Conservation (phyloP, 1,140 invertebrate genomes). For the Megalopta genalis region DNA sequence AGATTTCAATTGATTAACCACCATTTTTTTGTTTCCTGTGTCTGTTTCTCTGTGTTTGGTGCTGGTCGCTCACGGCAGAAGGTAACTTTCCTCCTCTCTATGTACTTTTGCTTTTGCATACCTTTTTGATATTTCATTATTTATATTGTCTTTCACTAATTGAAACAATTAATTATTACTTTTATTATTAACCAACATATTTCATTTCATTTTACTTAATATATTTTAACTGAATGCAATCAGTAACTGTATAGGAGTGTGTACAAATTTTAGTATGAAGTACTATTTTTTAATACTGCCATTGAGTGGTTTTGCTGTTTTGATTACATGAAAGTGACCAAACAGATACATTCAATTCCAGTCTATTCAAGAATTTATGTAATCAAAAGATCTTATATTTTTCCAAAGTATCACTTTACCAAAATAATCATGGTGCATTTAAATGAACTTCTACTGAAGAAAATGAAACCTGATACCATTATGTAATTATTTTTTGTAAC, state of each 20-base stretch:
- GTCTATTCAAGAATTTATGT: not conserved
- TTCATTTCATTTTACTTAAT: not conserved
- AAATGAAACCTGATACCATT: constrained; percentile 3
- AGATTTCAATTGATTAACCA: constrained; percentile 68
- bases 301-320: too few species aligned
- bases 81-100: constrained; percentile 73
- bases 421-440: not conserved
- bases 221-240: not conserved
- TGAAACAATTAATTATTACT: not conserved
- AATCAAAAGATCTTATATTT: not conserved
- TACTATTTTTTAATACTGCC: not conserved
- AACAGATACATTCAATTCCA: not conserved
- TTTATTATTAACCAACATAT: not conserved
- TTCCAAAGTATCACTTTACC: not conserved
- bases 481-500: constrained; percentile 12
- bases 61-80: constrained; percentile 79
- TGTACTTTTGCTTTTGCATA: constrained; percentile 32
- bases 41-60: constrained; percentile 79
- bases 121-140: constrained; percentile 15
- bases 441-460: not conserved
- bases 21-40: constrained; percentile 78
- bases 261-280: not conserved
- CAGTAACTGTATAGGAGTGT: not conserved
- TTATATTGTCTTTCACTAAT: constrained; percentile 14
- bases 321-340: too few species aligned